Evolutionary conservation across 2,888 invertebrate species (phyloP), one percentile per base, ranked within the genome.

Genomic region (Aphidius colemani): DNA sequence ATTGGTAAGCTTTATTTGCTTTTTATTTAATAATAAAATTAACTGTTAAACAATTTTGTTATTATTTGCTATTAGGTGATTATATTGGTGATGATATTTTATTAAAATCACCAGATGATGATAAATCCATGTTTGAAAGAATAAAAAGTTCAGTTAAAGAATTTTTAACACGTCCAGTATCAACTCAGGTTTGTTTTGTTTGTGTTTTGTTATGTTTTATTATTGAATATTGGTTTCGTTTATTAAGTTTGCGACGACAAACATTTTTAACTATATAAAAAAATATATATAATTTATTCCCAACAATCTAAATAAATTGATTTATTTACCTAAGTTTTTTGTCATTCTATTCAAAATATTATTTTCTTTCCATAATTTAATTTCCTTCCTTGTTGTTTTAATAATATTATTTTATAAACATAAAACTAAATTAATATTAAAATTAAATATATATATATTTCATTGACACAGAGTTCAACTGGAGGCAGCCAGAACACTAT

Each of bases 71-170:
- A 64, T 18, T 62, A 79, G 79, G 79, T 43, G 74, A 74, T 61
- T 76, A 72, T 64, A 64, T 69, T 48, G 78, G 75, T 65, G 79
- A 78, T 53, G 76, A 78, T 64, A 72, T 72, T 50, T 79, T 79
- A 64, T 67, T 81, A 13, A 81, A 80, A 73, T 78, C 82, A 41
- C 80, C 81, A 10, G 65, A 64, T 9, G 74, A 76, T 41, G 80
- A 81, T 64, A 65, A 75, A 64, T 81, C 81, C 49, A 72, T 81
- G 67, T 78, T 80, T 50, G 80, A 81, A 69, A 73, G 77, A 61
- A 63, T 81, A 6, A 81, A 80, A 71, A 78, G 76, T 61, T 78
- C 78, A 1, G 69, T 82, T 49, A 79, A 74, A 71, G 77, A 81
- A 66, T 77, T 81, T 66, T 70, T 80, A n/a, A 71, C 69, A 7